Conservation (phyloP, 2,113 vertebrate genomes). For the Sylvietta virens region DNA sequence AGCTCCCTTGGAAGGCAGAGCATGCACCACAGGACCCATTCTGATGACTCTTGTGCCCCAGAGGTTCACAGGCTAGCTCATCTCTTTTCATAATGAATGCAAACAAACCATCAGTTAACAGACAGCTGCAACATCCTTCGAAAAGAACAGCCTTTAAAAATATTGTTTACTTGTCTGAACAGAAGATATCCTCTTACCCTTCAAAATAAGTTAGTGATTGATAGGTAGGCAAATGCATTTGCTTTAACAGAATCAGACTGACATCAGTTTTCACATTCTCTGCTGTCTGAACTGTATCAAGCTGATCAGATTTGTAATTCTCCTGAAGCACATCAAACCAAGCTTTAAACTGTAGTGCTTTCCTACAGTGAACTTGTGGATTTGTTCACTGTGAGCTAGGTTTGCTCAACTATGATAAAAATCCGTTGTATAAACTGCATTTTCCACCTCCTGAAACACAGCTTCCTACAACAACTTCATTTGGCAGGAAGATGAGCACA, state of each 20-base stretch:
- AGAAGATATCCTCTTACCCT: background rate
- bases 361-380: background rate
- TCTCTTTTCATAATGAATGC: background rate
- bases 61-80: background rate
- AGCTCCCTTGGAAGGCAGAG: background rate
- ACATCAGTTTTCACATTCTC: constrained; percentile 42
- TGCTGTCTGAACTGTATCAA: constrained; percentile 35
- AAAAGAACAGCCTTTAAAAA: constrained; percentile 9
- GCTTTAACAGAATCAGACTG: constrained; percentile 40
- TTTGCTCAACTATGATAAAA: background rate
- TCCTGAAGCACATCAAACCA: constrained; percentile 28
- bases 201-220: constrained; percentile 38
- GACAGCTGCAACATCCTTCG: background rate
- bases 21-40: background rate
- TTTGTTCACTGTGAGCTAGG: background rate
- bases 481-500: background rate
- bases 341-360: background rate
- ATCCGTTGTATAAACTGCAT: background rate
- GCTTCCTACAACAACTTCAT: background rate
- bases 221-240: constrained; percentile 12
- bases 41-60: background rate
- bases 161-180: constrained; percentile 29
- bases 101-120: constrained; percentile 11
- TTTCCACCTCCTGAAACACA: background rate
- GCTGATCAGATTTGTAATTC: constrained; percentile 13